These are phyloP conservation scores for Hassar affinis DNA, from an alignment of 2,113 vertebrate genomes.

Conservation along the genomic window DNA sequence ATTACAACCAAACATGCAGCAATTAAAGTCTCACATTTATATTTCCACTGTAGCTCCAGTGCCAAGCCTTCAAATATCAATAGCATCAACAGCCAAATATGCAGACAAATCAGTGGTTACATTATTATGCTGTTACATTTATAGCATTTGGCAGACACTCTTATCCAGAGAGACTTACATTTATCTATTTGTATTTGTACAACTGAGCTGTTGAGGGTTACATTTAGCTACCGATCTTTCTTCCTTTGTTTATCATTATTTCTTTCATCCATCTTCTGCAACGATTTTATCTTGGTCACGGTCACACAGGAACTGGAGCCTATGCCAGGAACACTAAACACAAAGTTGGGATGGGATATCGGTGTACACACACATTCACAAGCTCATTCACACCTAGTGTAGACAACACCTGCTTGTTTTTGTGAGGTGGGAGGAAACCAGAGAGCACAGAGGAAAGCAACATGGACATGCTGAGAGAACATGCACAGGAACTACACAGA, in stretches of 20 bases:
- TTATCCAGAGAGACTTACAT: too few species aligned
- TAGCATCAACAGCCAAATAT: background rate
- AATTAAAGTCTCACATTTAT: background rate
- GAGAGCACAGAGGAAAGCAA: background rate
- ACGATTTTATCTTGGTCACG: background rate
- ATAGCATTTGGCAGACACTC: too few species aligned
- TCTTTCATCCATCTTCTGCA: background rate
- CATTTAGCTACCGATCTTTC: too few species aligned
- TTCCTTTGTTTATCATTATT: too few species aligned
- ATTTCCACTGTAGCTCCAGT: background rate
- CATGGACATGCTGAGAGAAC: background rate
- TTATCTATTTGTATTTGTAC: too few species aligned
- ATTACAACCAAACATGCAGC: background rate
- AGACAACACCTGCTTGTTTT: background rate
- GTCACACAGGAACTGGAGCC: background rate
- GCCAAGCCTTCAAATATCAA: background rate
- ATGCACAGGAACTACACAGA: background rate
- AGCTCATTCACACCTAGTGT: background rate
- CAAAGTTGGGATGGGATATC: background rate
- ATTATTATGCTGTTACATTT: too few species aligned
- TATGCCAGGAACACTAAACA: background rate
- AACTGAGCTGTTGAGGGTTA: too few species aligned
- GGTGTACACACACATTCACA: background rate
- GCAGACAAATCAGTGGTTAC: background rate
- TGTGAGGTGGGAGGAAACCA: background rate